These are phyloP conservation scores for Thaumatotibia leucotreta DNA, from an alignment of 1,140 invertebrate genomes.

Conservation along the genomic window DNA sequence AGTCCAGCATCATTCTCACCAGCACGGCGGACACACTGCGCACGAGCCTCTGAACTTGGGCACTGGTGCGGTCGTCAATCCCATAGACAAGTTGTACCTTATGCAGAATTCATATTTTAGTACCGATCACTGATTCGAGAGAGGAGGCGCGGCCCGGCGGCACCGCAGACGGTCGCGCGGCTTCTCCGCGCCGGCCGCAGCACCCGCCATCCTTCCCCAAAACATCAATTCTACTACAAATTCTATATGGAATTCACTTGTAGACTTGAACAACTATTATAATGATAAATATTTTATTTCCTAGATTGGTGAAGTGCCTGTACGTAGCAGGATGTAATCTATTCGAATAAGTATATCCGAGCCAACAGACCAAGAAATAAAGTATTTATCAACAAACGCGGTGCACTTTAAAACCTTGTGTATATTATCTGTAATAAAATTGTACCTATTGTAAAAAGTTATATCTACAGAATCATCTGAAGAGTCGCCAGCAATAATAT, in stretches of 20 bases:
- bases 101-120: constrained; percentile 98
- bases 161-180: constrained; percentile 32
- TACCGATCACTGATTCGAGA: constrained; percentile 78
- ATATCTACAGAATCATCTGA: too few relatives aligned
- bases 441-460: neutral
- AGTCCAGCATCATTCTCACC: constrained; percentile 76
- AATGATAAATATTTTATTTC: neutral
- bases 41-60: constrained; percentile 79
- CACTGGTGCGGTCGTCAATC: constrained; percentile 85
- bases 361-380: neutral
- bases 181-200: constrained; percentile 33
- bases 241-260: constrained; percentile 1
- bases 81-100: constrained; percentile 97
- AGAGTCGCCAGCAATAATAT: too few relatives aligned
- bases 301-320: neutral
- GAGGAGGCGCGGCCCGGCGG: constrained; percentile 31
- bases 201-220: constrained; percentile 22
- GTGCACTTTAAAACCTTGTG: neutral
- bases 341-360: neutral
- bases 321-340: neutral
- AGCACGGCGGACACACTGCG: constrained; percentile 75
- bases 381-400: neutral
- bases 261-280: neutral
- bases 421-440: neutral
- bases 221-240: neutral